Base-by-base conservation (phyloP, 2,113 vertebrate species). In the Pogona vitticeps region DNA sequence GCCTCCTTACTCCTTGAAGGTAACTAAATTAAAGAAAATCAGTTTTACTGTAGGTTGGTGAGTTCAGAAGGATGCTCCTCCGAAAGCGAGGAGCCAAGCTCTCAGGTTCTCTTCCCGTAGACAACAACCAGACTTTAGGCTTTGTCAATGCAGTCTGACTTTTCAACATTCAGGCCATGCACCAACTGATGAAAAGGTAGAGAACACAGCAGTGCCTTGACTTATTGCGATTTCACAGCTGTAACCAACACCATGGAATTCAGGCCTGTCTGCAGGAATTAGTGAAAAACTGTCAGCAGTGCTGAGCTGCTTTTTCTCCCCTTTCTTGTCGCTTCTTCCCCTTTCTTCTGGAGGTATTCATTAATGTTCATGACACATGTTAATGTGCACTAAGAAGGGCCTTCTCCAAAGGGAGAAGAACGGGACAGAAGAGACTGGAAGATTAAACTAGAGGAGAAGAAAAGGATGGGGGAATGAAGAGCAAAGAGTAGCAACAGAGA, bases 201-300 rank as follows among this genome's bases (percentile, higher is more conserved):
- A 88, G 88, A 65, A 61, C 6, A 88, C 52, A 83, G 87, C 5
- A 1, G 6, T 1, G 68, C 71, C 68, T 33, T 79, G 68, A 46
- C 73, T 92, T 87, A 91, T 65, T 83, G 77, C 67, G 86, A 92
- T 90, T 89, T 94, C 88, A 93, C 80, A 90, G 84, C 79, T 12
- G 14, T 75, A 84, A 85, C 38, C 85, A 86, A 88, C 65, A 83
- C 87, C 86, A 84, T 82, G 31, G 82, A 76, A 73, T 65, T 82
- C 68, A 31, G 76, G 68, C 42, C 86, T 85, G 75, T 89, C 20
- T 7, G 31, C 76, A 83, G 82, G 86, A 86, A 85, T 83, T 40
- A 89, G 80, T 82, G 61, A 75, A 85, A 86, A 61, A 52, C 83
- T 84, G 59, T 71, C 52, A 72, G 73, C 12, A 58, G 36, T 7